phyloP scores from a whole-genome alignment of 2,888 invertebrate species.

The Habrosyne pyritoides region DNA sequence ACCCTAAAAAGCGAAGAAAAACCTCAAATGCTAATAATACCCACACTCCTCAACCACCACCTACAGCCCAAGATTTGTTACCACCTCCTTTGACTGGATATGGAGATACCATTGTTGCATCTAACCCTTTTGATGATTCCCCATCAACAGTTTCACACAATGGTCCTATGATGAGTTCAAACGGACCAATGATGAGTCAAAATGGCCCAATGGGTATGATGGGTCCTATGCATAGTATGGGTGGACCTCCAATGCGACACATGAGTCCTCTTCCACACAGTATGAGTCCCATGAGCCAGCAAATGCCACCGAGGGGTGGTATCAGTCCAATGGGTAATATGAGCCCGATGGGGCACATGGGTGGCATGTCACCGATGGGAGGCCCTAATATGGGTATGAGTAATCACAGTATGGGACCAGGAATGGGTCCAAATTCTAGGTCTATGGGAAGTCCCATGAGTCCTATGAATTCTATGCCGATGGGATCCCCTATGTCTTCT shows the following conservation, averaged over 20 bases:
- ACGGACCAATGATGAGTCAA: constrained; percentile 87
- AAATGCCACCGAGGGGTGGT: constrained; percentile 85
- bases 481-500: constrained; percentile 88
- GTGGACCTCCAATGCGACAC: constrained; percentile 86
- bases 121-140: constrained; percentile 97
- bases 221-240: constrained; percentile 85
- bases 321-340: constrained; percentile 88
- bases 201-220: constrained; percentile 87
- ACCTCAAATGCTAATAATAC: constrained; percentile 88
- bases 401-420: constrained; percentile 85
- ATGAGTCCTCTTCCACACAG: constrained; percentile 85
- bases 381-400: constrained; percentile 87
- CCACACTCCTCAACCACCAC: constrained; percentile 86
- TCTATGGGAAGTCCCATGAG: constrained; percentile 90
- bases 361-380: constrained; percentile 88
- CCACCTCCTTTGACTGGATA: constrained; percentile 95
- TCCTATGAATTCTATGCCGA: constrained; percentile 88
- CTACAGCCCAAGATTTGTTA: constrained; percentile 90
- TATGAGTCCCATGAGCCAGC: constrained; percentile 86
- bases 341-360: constrained; percentile 88
- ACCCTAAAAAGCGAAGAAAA: constrained; percentile 94
- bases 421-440: constrained; percentile 81
- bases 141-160: constrained; percentile 85
- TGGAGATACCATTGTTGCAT: constrained; percentile 96
- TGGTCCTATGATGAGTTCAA: constrained; percentile 85